Percentiles rank a stretch among this genome's conserved stretches.
phyloP scores from a whole-genome alignment of 2,888 invertebrate genomes.

The Drosophila neutralis region DNA sequence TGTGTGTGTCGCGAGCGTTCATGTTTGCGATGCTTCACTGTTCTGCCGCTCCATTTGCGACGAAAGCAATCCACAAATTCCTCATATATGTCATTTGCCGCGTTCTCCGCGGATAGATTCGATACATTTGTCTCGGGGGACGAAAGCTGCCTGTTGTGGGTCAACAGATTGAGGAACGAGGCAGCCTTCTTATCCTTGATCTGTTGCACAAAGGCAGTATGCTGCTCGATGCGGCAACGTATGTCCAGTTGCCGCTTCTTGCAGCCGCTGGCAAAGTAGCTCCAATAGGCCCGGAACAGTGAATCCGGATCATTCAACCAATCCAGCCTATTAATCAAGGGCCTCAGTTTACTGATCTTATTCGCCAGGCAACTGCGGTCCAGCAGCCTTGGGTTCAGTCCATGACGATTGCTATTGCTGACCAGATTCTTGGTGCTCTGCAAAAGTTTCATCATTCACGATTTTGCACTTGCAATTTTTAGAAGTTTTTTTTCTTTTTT shows the following conservation, averaged over 20 bases:
- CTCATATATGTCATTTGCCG: slow-evolving; percentile 15
- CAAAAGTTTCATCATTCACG: slow-evolving; percentile 9
- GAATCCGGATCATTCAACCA: slow-evolving; percentile 23
- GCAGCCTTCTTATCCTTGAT: background rate
- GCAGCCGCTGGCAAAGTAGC: slow-evolving; percentile 47
- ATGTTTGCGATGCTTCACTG: slow-evolving; percentile 13
- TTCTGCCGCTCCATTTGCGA: background rate
- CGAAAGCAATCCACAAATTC: slow-evolving; percentile 42
- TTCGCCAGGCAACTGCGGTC: slow-evolving; percentile 28
- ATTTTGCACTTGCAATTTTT: slow-evolving; percentile 33
- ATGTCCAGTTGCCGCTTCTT: slow-evolving; percentile 34
- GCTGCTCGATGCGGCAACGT: slow-evolving; percentile 41
- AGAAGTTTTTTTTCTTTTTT: background rate
- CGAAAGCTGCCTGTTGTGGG: background rate
- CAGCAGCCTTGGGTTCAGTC: slow-evolving; percentile 23
- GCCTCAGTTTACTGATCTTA: slow-evolving; percentile 11
- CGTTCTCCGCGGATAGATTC: background rate
- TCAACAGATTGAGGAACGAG: slow-evolving; percentile 2
- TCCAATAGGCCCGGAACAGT: slow-evolving; percentile 53
- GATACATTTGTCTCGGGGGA: no score
- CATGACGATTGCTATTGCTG: background rate
- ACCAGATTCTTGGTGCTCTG: background rate
- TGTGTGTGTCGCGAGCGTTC: background rate
- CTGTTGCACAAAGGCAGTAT: slow-evolving; percentile 16
- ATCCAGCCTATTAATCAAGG: slow-evolving; percentile 25